Evolutionary conservation across 2,113 vertebrate genomes (phyloP).

Genomic region (Peromyscus polionotus): DNA sequence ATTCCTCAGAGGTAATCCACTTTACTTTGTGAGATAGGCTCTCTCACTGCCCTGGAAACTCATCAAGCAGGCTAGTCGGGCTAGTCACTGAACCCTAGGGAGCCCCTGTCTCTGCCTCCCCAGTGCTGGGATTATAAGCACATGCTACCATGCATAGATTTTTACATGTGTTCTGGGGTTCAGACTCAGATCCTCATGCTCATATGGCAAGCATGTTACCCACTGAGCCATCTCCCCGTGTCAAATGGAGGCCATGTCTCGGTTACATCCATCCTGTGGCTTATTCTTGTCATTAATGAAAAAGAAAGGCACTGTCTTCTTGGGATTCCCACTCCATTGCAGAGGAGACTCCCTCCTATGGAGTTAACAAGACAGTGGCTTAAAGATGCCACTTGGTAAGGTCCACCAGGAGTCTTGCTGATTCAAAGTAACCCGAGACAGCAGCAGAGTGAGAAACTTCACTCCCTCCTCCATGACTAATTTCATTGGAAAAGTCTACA

Average conservation of each 20-base stretch:
- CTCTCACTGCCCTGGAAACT: background rate
- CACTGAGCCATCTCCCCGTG: background rate
- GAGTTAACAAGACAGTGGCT: background rate
- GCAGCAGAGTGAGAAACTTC: background rate
- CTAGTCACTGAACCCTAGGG: background rate
- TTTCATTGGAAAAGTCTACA: constrained; percentile 51
- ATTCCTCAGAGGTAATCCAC: background rate
- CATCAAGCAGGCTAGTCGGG: background rate
- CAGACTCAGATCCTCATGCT: background rate
- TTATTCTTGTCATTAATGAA: constrained; percentile 1
- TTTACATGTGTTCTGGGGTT: background rate
- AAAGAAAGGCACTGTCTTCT: background rate
- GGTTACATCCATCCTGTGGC: background rate
- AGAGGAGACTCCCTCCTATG: background rate
- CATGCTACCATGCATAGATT: background rate
- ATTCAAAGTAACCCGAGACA: background rate
- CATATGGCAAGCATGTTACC: background rate
- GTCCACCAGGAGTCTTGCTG: background rate
- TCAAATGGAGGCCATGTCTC: background rate
- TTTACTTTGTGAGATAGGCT: background rate
- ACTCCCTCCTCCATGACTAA: constrained; percentile 18
- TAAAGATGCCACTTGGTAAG: constrained; percentile 1
- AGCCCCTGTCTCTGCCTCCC: background rate
- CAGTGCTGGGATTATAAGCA: background rate
- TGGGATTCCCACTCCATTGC: background rate